Percentiles rank a stretch among this genome's conserved stretches.
Conservation (phyloP, 2,797 vertebrate species). For the Pitangus sulphuratus region DNA sequence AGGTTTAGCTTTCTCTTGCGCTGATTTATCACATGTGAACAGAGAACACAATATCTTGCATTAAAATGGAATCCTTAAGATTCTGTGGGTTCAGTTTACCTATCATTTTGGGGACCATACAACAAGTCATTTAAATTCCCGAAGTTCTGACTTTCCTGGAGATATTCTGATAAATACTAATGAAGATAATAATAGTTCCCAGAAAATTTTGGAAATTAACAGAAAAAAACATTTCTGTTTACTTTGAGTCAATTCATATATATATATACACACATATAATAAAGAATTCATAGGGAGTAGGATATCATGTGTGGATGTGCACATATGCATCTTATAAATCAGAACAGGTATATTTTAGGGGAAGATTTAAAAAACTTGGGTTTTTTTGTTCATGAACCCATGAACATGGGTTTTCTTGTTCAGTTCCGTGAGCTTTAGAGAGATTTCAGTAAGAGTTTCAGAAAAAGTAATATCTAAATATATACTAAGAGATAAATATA, state of each 20-base stretch:
- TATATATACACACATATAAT: neutral
- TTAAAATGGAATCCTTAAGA: neutral
- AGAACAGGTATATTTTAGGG: neutral
- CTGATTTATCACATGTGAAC: neutral
- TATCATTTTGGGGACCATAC: neutral
- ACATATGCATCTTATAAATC: neutral
- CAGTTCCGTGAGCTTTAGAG: neutral
- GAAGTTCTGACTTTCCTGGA: neutral
- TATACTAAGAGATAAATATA: neutral
- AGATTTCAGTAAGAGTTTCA: neutral
- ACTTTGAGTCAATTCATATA: neutral
- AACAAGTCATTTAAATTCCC: neutral
- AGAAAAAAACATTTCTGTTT: neutral
- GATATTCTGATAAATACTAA: neutral
- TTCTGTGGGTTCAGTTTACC: neutral
- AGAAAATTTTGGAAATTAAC: neutral
- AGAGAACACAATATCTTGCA: neutral
- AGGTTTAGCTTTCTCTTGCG: neutral
- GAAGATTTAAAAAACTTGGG: neutral
- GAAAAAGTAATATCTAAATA: neutral
- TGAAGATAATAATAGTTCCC: neutral
- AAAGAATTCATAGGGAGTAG: neutral
- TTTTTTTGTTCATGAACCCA: no score
- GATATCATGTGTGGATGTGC: rapidly evolving
- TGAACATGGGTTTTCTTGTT: neutral